Evolutionary conservation across 2,797 vertebrate species (phyloP).

Genomic region (Sitta carolinensis): DNA sequence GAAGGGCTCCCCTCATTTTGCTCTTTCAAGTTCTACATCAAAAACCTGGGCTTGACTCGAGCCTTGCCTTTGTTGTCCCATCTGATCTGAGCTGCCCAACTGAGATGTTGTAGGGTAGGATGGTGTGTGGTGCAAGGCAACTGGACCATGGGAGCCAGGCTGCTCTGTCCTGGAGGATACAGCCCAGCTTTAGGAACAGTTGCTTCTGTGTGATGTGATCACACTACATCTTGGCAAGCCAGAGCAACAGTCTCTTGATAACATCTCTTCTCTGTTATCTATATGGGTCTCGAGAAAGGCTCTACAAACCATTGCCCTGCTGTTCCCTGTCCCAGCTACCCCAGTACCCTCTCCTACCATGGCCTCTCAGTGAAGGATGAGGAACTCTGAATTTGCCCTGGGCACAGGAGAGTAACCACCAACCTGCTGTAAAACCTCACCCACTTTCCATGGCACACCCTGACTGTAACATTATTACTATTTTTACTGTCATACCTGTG

Average conservation of each 20-base stretch:
- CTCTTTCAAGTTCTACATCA: background rate
- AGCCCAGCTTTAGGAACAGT: background rate
- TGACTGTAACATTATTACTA: background rate
- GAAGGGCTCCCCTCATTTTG: background rate
- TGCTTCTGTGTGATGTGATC: background rate
- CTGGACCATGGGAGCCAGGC: accelerated
- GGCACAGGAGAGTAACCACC: slow-evolving; percentile 20
- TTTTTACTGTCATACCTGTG: slow-evolving; percentile 41
- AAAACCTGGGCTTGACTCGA: background rate
- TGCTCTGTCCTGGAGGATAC: background rate
- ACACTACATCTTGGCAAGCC: background rate
- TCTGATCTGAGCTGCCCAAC: background rate
- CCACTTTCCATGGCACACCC: slow-evolving; percentile 51
- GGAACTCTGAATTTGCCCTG: background rate
- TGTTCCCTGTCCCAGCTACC: background rate
- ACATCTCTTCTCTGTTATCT: background rate
- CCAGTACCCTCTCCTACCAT: background rate
- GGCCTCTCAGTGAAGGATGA: background rate
- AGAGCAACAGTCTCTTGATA: background rate
- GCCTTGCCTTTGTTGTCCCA: background rate
- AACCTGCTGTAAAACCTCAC: slow-evolving; percentile 29
- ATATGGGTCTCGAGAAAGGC: background rate
- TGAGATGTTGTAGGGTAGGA: background rate
- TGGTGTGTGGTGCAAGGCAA: background rate
- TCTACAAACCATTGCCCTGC: background rate